A percentile compares a stretch with the other conserved stretches of the same genome.
These are phyloP conservation scores for Pygmarrhopalites habei DNA, from an alignment of 1,140 invertebrate genomes.

Conservation along the genomic window DNA sequence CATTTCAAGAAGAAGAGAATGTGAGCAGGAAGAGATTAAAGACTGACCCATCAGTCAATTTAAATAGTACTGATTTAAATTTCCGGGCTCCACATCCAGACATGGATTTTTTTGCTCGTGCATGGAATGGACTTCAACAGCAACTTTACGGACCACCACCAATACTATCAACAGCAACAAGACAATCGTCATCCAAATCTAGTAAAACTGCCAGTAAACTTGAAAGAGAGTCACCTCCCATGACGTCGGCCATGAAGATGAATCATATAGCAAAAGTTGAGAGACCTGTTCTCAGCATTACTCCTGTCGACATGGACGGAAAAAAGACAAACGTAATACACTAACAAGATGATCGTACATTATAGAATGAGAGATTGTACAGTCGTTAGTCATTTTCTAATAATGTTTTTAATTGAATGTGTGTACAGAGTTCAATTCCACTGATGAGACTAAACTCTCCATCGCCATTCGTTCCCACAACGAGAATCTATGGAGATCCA, in stretches of 20 bases:
- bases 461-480: slow-evolving; percentile 25
- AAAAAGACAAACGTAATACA: slow-evolving; percentile 17
- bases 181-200: no score
- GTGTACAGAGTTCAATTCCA: slow-evolving; percentile 4
- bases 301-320: slow-evolving; percentile 12
- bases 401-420: no score
- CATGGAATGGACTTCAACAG: neutral
- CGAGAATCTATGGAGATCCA: slow-evolving; percentile 27
- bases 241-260: neutral
- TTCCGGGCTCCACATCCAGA: neutral
- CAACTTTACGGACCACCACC: neutral
- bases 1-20: slow-evolving; percentile 1
- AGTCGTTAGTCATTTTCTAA: neutral
- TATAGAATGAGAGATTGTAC: no score
- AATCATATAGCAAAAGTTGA: slow-evolving; percentile 2
- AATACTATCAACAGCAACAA: neutral
- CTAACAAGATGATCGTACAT: no score
- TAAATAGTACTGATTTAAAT: neutral
- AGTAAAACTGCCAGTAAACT: no score
- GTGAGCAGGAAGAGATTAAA: slow-evolving; percentile 20
- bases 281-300: slow-evolving; percentile 16
- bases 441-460: slow-evolving; percentile 18
- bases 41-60: slow-evolving; percentile 10
- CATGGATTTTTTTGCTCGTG: neutral
- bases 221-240: no score